Evolutionary conservation across 2,113 vertebrate genomes (phyloP), one percentile per base, ranked within the genome.

Genomic region (Rhadina sibilatrix): DNA sequence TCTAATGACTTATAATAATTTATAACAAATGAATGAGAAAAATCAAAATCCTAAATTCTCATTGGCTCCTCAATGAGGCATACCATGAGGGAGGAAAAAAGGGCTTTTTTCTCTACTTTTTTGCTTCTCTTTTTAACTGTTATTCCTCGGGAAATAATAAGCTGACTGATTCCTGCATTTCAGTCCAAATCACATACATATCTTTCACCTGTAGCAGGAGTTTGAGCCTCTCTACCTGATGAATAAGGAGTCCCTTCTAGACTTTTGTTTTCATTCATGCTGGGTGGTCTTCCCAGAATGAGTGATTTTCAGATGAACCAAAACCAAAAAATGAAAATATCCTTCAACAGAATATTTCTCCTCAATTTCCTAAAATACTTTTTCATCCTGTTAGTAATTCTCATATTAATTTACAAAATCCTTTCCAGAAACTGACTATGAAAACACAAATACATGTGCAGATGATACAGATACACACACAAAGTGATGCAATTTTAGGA

Each of bases 391-490:
- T 77, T 77, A 78, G 35, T 20, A 71, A 38, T 57, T 90, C 63
- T n/a, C 42, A 7, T n/a, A 28, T 49, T 89, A 46, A 65, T 79
- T 89, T 87, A 72, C 53, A 80, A 92, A 90, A 84, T 84, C 25
- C 15, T 92, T 93, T 93, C 77, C 83, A 35, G 53, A 70, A 91
- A 91, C 49, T 63, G 86, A 65, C 72, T 57, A 47, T 25, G 49
- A 87, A 90, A 87, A 94, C 52, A 75, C 52, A 83, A 33, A 78
- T 24, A 72, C 15, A 50, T 65, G 52, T 19, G 47, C 9, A 60
- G 49, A 42, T 50, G 35, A 31, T 69, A 80, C 24, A 49, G 33
- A 54, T 53, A n/a, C 25, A 77, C 31, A 77, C 28, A 64, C 3
- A 66, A 66, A 78, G 63, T 40, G 37, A 22, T 50, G 4, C 17